Evolutionary conservation across 2,113 vertebrate genomes (phyloP), one percentile per base, ranked within the genome.

Genomic region (Furnarius figulus): DNA sequence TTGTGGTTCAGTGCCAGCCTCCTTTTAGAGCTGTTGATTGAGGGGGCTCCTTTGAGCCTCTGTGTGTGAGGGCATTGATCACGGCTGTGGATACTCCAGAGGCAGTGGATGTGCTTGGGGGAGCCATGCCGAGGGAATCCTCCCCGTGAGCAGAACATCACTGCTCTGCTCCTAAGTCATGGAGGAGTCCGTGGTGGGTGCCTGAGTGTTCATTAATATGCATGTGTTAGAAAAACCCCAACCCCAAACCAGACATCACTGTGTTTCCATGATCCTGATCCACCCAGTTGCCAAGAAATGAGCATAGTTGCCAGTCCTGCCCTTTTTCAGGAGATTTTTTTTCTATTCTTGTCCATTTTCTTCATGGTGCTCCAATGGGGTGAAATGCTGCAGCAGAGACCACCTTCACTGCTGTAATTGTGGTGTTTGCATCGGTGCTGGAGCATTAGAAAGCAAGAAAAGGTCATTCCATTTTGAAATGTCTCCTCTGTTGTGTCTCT

Each of bases 81-180:
- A 2, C 2, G 12, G 20, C 4, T 1, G 14, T 5, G 62, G 2
- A 6, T 15, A 52, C 65, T 47, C 24, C 4, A 2, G 16, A 1
- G 21, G 40, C n/a, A 8, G 24, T 31, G 62, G 76, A 4, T 10
- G 10, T 18, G 33, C 62, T 7, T 3, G 11, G n/a, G 8, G 47
- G 62, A 14, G 55, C 33, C 1, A 2, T 24, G 75, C 17, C 1
- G 3, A 8, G 80, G 31, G 13, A 10, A 7, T 47, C 47, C 21
- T 39, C 53, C 30, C 28, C 4, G 35, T 2, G n/a, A 10, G 30
- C 35, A 4, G 16, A 8, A 42, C 17, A 2, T 6, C 0, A 2
- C 31, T 2, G 2, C 2, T 14, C 53, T 53, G 61, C 59, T 44
- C 84, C 74, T 5, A 33, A 9, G 62, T 49, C 21, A 0, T 1